Evolutionary conservation across 2,797 vertebrate species (phyloP), one percentile per base, ranked within the genome.

Genomic region (Echiichthys vipera): DNA sequence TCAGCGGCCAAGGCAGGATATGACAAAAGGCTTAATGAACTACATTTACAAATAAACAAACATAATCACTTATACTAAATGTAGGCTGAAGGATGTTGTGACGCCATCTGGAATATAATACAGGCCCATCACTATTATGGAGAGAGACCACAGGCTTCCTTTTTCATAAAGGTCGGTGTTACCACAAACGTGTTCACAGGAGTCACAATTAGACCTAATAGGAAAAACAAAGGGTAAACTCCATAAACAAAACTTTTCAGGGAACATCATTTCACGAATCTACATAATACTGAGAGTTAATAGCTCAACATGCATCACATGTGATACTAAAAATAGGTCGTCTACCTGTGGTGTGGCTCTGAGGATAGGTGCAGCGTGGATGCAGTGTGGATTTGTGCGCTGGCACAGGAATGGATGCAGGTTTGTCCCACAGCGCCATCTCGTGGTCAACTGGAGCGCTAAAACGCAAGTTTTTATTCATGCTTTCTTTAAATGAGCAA

Each of bases 391-490:
- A 34, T 14, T 2, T 9, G 27, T 34, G 39, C 13, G 25, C 40
- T 8, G 39, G 0, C 43, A 24, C 29, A 14, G 45, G 18, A 24
- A 13, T 25, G 5, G 39, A 50, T 0, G 30, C 10, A 42, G 3
- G n/a, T 9, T 68, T 67, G 58, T 32, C 3, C 15, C 25, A 78
- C 37, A 59, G 0, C 40, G 14, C 50, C 85, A 80, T 68, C 88
- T 71, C 45, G 75, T 54, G 82, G 62, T 25, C 5, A 30, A 0
- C 0, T 18, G 13, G 1, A 37, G 61, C 3, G 1, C 11, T 66
- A 65, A 71, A 65, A 30, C 4, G 4, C 30, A 1, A 7, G 25
- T 51, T 64, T 9, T 29, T 27, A 18, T 24, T 8, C 8, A 20
- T 9, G n/a, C n/a, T n/a, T 22, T 15, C 4, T 3, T 7, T 13